Conservation (phyloP, 2,113 vertebrate species). For the Pycnonotus jocosus region DNA sequence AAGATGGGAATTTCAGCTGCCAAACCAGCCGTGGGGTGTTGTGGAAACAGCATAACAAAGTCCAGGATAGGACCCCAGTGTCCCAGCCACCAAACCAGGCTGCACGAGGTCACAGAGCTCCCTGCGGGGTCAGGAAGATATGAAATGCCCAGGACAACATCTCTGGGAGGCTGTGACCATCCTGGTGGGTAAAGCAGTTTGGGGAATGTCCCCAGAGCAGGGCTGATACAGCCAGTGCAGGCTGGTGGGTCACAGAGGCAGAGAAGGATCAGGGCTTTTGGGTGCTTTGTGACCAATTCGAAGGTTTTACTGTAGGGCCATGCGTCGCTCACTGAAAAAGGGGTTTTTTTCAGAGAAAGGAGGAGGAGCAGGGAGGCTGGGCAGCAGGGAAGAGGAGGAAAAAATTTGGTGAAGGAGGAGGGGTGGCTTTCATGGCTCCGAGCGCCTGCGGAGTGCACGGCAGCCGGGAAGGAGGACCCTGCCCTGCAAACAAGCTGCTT, state of each 20-base stretch:
- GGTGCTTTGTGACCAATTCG: neutral
- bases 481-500: constrained; percentile 48
- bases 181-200: neutral
- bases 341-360: neutral
- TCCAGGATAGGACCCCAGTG: rapidly evolving
- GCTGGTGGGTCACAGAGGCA: neutral
- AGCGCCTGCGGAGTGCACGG: neutral
- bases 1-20: rapidly evolving
- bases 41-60: neutral
- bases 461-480: neutral
- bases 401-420: constrained; percentile 1
- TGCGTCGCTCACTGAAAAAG: neutral
- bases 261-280: rapidly evolving
- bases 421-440: neutral
- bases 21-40: rapidly evolving
- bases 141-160: neutral
- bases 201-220: neutral
- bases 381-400: neutral
- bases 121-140: rapidly evolving
- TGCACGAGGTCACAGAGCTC: rapidly evolving
- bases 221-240: rapidly evolving
- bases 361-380: neutral
- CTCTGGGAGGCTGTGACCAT: neutral
- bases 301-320: neutral
- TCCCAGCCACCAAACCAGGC: neutral